These are phyloP conservation scores for Calliphora vicina DNA, from an alignment of 1,140 invertebrate genomes.

Conservation along the genomic window DNA sequence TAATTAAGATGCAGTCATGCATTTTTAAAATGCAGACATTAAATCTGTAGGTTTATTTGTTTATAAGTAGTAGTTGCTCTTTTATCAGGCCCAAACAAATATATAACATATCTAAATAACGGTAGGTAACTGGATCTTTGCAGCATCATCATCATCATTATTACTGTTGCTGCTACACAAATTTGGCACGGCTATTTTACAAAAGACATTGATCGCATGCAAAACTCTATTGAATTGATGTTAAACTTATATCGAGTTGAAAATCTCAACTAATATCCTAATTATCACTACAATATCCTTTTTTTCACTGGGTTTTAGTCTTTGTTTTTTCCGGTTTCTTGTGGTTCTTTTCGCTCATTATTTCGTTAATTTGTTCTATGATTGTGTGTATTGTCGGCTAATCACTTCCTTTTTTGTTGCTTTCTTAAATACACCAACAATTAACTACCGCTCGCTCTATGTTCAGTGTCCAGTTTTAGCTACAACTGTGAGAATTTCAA, in stretches of 20 bases:
- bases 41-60: neutral
- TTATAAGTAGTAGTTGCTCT: neutral
- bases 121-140: constrained; percentile 20
- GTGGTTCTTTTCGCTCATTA: constrained; percentile 11
- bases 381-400: neutral
- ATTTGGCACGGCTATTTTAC: neutral
- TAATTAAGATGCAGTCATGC: constrained; percentile 7
- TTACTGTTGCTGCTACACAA: neutral
- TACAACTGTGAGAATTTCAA: neutral
- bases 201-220: neutral
- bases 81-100: neutral
- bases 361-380: neutral
- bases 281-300: neutral
- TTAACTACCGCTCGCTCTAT: neutral
- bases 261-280: neutral
- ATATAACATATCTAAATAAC: neutral
- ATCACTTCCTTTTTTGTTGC: neutral
- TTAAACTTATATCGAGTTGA: neutral
- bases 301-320: neutral
- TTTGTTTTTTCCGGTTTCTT: neutral
- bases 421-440: neutral
- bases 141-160: neutral
- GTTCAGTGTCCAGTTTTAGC: too few species aligned
- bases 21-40: constrained; percentile 7
- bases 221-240: neutral